Evolutionary conservation across 2,797 vertebrate genomes (phyloP), one percentile per base, ranked within the genome.

Genomic region (Halcyon chelicuti): DNA sequence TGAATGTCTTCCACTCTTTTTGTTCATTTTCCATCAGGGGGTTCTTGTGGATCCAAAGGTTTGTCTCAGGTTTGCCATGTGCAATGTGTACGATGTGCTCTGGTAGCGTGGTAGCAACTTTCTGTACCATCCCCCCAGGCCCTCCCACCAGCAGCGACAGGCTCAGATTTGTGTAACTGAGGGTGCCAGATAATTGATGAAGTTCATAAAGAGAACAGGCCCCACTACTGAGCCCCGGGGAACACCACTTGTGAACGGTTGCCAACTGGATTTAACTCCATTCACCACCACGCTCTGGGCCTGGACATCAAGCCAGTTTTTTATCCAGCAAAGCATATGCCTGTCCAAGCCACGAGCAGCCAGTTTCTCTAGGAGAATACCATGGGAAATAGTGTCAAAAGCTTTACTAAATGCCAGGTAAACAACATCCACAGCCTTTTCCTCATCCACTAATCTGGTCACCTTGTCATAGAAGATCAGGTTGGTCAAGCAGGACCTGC

Each of bases 71-170:
- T 58, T 85, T 87, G 57, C 33, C 10, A 0, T 23, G 46, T 42
- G 84, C 57, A 7, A 1, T 68, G 61, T 6, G 2, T 31, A 12
- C 19, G 42, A 51, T 80, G 40, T 73, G 61, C 67, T 77, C 55
- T 90, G 90, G 78, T 46, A 73, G 26, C 15, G 10, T 1, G 3
- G 35, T 2, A 70, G 52, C 49, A 79, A n/a, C 51, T 86, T 46
- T 70, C 65, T 4, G 0, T 9, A 3, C 9, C 10, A 2, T 10
- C 21, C 17, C 10, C 7, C 11, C 3, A 29, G 49, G 37, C 47
- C 57, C 40, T 74, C 61, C 80, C 55, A 37, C 33, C 51, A 42
- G 26, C 68, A 66, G 39, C 18, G 70, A 46, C 84, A 79, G 51
- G 15, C 47, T 89, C 33, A 5, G 17, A 35, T 82, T 75, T 82